Percentiles rank a stretch among this genome's conserved stretches.
Conservation (phyloP, 2,888 invertebrate genomes). For the Cerastoderma edule region DNA sequence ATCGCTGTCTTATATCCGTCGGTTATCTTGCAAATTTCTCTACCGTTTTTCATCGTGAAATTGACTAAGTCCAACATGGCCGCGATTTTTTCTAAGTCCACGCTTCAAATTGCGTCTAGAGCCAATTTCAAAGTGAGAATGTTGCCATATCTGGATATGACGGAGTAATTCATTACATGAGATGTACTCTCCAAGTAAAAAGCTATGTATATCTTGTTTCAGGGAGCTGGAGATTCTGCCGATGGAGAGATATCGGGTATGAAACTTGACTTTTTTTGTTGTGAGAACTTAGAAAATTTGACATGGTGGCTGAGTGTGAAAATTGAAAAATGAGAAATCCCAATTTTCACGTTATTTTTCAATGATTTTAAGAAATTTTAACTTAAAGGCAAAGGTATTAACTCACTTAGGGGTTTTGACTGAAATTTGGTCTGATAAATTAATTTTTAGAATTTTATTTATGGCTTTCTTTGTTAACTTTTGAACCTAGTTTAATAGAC, state of each 20-base stretch:
- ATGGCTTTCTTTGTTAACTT: too few species aligned
- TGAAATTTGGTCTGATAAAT: too few species aligned
- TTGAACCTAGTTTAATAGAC: too few species aligned
- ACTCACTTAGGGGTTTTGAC: too few species aligned
- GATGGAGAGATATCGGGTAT: constrained; percentile 55
- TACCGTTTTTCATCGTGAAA: constrained; percentile 55
- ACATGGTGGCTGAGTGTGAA: constrained; percentile 12
- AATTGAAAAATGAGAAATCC: not conserved
- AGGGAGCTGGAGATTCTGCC: constrained; percentile 47
- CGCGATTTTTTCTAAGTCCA: constrained; percentile 80
- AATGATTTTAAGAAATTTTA: too few species aligned
- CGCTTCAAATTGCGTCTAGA: constrained; percentile 24
- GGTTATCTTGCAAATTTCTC: constrained; percentile 43
- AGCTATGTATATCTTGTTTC: constrained; percentile 30
- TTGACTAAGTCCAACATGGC: constrained; percentile 79
- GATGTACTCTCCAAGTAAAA: not conserved
- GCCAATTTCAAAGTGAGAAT: constrained; percentile 8
- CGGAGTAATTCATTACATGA: not conserved
- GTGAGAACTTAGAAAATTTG: constrained; percentile 51
- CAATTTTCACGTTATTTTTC: too few species aligned
- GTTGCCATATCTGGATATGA: not conserved
- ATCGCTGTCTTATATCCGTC: not conserved
- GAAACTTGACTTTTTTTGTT: constrained; percentile 41
- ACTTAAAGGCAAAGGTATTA: too few species aligned
- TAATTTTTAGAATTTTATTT: not conserved